Percentiles rank a stretch among this genome's conserved stretches.
These are phyloP conservation scores for Anguilla rostrata DNA, from an alignment of 2,113 vertebrate genomes.

Conservation along the genomic window DNA sequence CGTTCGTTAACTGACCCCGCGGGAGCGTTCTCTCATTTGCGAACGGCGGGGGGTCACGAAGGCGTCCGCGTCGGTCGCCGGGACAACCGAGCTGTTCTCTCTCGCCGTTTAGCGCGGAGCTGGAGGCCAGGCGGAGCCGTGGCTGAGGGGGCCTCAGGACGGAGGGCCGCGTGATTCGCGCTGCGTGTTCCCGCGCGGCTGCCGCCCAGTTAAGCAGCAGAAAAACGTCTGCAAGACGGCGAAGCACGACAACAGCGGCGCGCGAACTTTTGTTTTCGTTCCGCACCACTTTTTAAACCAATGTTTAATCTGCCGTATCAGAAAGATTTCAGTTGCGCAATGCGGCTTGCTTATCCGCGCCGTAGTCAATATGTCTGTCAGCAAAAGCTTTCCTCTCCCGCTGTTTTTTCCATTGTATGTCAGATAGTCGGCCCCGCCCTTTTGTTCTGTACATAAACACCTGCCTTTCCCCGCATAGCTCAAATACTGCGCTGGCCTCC, in stretches of 20 bases:
- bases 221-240: not conserved
- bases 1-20: not conserved
- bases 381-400: not conserved
- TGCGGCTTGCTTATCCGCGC: not conserved
- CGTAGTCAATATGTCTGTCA: too few species aligned
- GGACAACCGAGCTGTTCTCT: not conserved
- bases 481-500: not conserved
- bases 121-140: too few species aligned
- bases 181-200: too few species aligned
- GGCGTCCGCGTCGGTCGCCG: too few species aligned
- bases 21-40: not conserved
- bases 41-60: not conserved
- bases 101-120: too few species aligned
- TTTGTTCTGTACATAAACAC: too few species aligned
- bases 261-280: not conserved
- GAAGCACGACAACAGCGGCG: too few species aligned
- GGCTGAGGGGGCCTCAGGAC: too few species aligned
- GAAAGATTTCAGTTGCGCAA: not conserved
- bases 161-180: too few species aligned
- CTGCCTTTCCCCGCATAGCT: not conserved
- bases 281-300: not conserved
- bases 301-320: not conserved
- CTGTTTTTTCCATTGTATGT: not conserved
- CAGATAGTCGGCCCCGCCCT: too few species aligned
- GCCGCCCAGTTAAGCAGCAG: not conserved